Conservation (phyloP, 2,797 vertebrate species). For the Craterocephalus amniculus region DNA sequence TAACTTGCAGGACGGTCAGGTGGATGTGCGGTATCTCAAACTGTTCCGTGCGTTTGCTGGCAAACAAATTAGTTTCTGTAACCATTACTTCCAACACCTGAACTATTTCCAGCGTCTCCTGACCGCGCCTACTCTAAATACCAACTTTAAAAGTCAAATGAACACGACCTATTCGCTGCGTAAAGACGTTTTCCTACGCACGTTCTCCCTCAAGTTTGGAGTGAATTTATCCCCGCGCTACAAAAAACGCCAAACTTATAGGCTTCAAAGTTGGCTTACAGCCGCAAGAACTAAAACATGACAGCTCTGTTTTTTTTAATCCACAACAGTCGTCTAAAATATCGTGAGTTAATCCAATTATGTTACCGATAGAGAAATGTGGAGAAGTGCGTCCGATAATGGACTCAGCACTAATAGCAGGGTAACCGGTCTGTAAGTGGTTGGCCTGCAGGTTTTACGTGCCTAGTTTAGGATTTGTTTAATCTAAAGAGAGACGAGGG, state of each 20-base stretch:
- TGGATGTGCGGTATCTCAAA: background rate
- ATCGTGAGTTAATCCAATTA: accelerated
- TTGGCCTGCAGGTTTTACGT: conserved; percentile 16
- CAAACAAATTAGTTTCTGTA: background rate
- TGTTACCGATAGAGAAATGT: accelerated
- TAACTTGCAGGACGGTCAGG: background rate
- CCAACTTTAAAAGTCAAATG: background rate
- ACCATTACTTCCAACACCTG: background rate
- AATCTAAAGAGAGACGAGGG: accelerated
- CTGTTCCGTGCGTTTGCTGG: background rate
- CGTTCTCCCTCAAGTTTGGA: background rate
- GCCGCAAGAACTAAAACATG: background rate
- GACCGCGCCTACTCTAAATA: background rate
- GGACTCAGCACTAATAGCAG: background rate
- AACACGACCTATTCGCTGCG: background rate
- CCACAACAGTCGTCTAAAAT: accelerated
- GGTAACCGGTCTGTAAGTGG: conserved; percentile 1
- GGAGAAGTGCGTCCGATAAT: conserved; percentile 28
- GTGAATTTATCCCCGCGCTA: background rate
- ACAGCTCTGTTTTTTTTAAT: background rate
- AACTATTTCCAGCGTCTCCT: background rate
- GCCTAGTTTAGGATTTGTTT: background rate
- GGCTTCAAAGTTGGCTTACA: background rate
- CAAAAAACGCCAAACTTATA: background rate
- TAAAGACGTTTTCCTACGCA: background rate